Evolutionary conservation across 2,113 vertebrate genomes (phyloP).

Genomic region (Varanus salvator): DNA sequence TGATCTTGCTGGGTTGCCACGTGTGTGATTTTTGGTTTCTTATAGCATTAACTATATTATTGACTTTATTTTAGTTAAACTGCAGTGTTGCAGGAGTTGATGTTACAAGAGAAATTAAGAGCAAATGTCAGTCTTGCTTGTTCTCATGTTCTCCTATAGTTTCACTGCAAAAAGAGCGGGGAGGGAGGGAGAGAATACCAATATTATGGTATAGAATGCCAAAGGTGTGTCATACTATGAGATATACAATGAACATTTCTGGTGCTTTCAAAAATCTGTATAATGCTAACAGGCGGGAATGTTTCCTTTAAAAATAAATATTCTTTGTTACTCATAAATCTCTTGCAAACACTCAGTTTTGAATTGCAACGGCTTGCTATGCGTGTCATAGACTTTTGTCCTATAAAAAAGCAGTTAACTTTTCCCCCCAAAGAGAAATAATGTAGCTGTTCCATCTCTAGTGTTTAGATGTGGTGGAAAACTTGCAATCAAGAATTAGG

Average conservation of each 20-base stretch:
- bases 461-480: not conserved
- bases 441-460: not conserved
- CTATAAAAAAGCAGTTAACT: not conserved
- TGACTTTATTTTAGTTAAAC: not conserved
- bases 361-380: not conserved
- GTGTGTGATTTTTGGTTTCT: not conserved
- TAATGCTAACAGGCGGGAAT: conserved; percentile 14
- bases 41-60: not conserved
- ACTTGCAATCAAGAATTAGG: not conserved
- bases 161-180: not conserved
- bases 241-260: not conserved
- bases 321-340: conserved; percentile 22
- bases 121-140: conserved; percentile 17
- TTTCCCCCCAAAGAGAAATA: not conserved
- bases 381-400: not conserved
- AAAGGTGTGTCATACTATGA: not conserved
- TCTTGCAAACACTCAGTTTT: not conserved
- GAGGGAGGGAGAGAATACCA: not conserved
- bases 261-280: not conserved
- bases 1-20: too few relatives aligned
- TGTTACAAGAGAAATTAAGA: conserved; percentile 36
- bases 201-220: not conserved
- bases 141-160: not conserved
- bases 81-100: not conserved
- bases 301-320: not conserved